These are phyloP conservation scores for Lathronympha strigana DNA, from an alignment of 2,888 invertebrate species.

Conservation along the genomic window DNA sequence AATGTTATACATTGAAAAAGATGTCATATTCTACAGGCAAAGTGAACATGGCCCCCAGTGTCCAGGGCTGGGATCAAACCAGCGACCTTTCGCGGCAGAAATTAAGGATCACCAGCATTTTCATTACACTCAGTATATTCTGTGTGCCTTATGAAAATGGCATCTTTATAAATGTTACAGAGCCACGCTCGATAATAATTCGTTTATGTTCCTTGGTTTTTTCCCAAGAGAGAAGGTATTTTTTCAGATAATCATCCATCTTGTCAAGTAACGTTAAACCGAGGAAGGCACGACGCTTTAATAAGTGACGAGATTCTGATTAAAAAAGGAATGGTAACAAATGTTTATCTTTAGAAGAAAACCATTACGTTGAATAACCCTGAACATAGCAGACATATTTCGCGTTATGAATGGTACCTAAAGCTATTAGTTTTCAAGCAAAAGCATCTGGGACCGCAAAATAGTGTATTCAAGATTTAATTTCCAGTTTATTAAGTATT, in stretches of 20 bases:
- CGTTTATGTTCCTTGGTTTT: slow-evolving; percentile 21
- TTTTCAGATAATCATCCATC: slow-evolving; percentile 30
- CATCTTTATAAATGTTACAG: slow-evolving; percentile 3
- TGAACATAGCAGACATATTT: too few species aligned
- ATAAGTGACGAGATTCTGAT: slow-evolving; percentile 17
- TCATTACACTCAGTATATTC: background rate
- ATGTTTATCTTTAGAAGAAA: background rate
- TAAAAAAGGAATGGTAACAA: background rate
- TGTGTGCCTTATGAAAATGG: background rate
- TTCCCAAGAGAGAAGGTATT: slow-evolving; percentile 12
- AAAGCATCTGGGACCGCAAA: too few species aligned
- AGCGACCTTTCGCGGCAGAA: too few species aligned
- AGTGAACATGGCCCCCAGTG: too few species aligned
- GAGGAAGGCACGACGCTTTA: slow-evolving; percentile 25
- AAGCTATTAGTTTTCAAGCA: too few species aligned
- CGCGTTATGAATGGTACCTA: too few species aligned
- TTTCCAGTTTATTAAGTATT: too few species aligned
- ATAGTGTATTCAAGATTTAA: too few species aligned
- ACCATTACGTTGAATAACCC: too few species aligned
- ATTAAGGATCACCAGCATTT: background rate
- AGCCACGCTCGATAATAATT: slow-evolving; percentile 26
- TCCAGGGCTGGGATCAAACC: too few species aligned
- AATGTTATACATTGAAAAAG: too few species aligned
- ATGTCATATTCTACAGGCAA: too few species aligned
- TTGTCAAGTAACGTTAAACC: slow-evolving; percentile 21